Evolutionary conservation across 2,113 vertebrate species (phyloP), one percentile per base, ranked within the genome.

Genomic region (Apus apus): DNA sequence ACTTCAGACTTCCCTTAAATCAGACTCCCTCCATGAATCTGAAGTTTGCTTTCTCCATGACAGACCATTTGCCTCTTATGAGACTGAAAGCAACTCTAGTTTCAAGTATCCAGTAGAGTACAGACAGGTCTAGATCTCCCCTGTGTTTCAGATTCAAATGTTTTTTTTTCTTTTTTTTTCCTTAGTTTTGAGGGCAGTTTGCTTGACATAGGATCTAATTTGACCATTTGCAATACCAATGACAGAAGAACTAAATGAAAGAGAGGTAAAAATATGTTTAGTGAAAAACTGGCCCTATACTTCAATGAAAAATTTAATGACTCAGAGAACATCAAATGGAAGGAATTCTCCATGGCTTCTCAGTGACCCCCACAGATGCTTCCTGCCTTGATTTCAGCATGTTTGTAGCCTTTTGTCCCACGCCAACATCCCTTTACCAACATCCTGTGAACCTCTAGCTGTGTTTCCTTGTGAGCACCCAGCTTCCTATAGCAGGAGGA

Each of bases 341-440:
- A 57, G 70, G 64, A 75, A 43, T 5, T 87, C 87, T 83, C 56
- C 34, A 7, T 70, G 89, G 91, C 67, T 96, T 38, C 87, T 93
- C 75, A 30, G 26, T 96, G 94, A 96, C 89, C 89, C 67, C 46
- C 94, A 51, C 94, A 96, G 95, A 95, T 96, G 95, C 91, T 97
- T 97, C 95, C 95, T 96, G 94, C 66, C 87, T 76, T 79, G 75
- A 80, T 81, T 80, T 87, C 62, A 48, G 36, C 8, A 13, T 89
- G 54, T 94, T 95, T 91, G 87, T 86, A 83, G 81, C 64, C 75
- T 93, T 97, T 93, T 96, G 89, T 94, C 89, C 91, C 74, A 89
- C 15, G 1, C 93, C 90, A 87, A 85, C 91, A 87, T 93, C 94
- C 94, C 91, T 76, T 96, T 71, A 85, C 78, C 83, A 85, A 82